A percentile compares a stretch with the other conserved stretches of the same genome.
Evolutionary conservation across 2,888 invertebrate genomes (phyloP).

Genomic region (Brachycybe producta): DNA sequence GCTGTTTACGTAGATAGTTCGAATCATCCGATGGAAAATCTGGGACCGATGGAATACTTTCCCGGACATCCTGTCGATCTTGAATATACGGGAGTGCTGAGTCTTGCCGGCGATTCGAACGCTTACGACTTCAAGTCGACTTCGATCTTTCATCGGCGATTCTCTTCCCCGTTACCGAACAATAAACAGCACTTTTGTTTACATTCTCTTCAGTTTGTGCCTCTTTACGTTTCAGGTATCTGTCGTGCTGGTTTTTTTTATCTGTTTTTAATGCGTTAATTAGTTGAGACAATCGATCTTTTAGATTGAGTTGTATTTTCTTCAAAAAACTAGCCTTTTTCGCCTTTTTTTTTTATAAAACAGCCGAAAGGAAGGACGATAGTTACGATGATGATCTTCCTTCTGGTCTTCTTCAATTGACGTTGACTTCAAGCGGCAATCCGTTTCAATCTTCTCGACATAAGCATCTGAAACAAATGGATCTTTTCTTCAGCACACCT

Average conservation of each 20-base stretch:
- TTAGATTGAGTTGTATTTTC: too few species aligned
- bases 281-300: too few species aligned
- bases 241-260: slow-evolving; percentile 7
- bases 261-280: not conserved
- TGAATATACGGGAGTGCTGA: slow-evolving; percentile 11
- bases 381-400: not conserved
- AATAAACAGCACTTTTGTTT: slow-evolving; percentile 21
- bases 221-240: slow-evolving; percentile 28
- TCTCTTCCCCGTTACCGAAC: slow-evolving; percentile 19
- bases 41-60: slow-evolving; percentile 21
- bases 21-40: slow-evolving; percentile 7
- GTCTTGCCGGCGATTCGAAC: not conserved
- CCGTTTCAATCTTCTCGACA: slow-evolving; percentile 22
- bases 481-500: slow-evolving; percentile 48
- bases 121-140: slow-evolving; percentile 17
- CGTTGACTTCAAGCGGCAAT: not conserved
- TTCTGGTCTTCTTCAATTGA: slow-evolving; percentile 1
- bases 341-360: too few species aligned
- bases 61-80: slow-evolving; percentile 21
- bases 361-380: too few species aligned
- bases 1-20: slow-evolving; percentile 15
- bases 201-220: slow-evolving; percentile 27
- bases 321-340: not conserved
- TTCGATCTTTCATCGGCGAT: slow-evolving; percentile 22
- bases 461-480: slow-evolving; percentile 42